Evolutionary conservation across 2,113 vertebrate genomes (phyloP).

Genomic region (Xiphias gladius): DNA sequence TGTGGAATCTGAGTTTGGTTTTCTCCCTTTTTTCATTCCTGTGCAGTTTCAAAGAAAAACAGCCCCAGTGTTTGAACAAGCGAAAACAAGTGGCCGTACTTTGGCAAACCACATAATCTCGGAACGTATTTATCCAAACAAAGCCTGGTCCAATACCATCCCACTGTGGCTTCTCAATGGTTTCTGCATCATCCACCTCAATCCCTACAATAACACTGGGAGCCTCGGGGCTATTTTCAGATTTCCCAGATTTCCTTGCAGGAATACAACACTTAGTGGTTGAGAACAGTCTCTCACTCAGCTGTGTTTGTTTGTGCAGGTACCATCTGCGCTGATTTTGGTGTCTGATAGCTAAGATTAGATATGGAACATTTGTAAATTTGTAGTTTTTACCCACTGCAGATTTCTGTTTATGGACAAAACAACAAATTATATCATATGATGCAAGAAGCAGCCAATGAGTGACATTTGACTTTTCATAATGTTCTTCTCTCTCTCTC

Average conservation of each 20-base stretch:
- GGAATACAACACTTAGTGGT: conserved; percentile 81
- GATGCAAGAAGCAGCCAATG: conserved; percentile 12
- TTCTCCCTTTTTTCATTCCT: conserved; percentile 32
- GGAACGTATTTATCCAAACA: conserved; percentile 83
- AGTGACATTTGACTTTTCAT: background rate
- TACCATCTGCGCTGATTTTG: conserved; percentile 64
- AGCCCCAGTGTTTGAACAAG: conserved; percentile 72
- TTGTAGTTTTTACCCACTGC: conserved; percentile 48
- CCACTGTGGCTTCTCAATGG: conserved; percentile 75
- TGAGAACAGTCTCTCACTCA: conserved; percentile 57
- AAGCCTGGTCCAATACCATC: conserved; percentile 75
- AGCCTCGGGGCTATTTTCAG: conserved; percentile 83
- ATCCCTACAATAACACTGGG: conserved; percentile 84
- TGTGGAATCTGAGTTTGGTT: conserved; percentile 69
- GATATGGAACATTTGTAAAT: conserved; percentile 53
- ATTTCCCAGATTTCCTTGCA: conserved; percentile 82
- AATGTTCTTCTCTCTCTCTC: background rate
- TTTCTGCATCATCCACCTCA: conserved; percentile 84
- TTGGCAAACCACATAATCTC: conserved; percentile 82
- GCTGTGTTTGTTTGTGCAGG: conserved; percentile 80
- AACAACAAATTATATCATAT: conserved; percentile 18
- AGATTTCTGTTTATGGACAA: conserved; percentile 42
- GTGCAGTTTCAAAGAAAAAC: conserved; percentile 72
- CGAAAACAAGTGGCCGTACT: conserved; percentile 79
- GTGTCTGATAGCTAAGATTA: conserved; percentile 63